Conservation (phyloP, 1,140 invertebrate genomes). For the Triops longicaudatus region DNA sequence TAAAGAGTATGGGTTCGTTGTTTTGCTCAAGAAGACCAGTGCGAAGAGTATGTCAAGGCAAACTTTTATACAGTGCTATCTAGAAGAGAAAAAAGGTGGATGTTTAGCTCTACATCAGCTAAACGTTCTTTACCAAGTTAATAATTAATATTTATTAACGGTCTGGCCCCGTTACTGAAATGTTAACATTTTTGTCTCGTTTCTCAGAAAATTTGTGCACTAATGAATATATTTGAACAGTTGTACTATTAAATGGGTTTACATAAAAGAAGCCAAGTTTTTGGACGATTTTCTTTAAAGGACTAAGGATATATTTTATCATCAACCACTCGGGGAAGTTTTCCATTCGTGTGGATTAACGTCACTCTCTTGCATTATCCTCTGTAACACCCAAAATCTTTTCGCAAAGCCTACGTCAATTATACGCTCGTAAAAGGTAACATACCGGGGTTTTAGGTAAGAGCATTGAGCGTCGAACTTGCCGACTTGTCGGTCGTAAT, state of each 20-base stretch:
- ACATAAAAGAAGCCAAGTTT: not conserved
- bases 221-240: not conserved
- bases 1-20: not conserved
- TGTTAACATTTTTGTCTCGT: not conserved
- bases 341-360: conserved; percentile 42
- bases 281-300: conserved; percentile 14
- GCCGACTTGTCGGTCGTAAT: conserved; percentile 35
- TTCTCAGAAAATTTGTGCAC: not conserved
- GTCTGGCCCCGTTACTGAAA: not conserved
- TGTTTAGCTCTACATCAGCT: not conserved
- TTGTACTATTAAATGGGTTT: conserved; percentile 1
- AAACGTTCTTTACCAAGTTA: not conserved
- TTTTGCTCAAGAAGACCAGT: conserved; percentile 8
- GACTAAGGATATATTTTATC: not conserved
- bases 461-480: conserved; percentile 39
- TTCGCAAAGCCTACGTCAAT: conserved; percentile 41
- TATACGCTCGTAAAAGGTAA: conserved; percentile 35
- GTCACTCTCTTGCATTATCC: conserved; percentile 43
- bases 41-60: not conserved
- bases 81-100: not conserved
- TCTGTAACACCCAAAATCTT: conserved; percentile 36
- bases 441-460: conserved; percentile 35
- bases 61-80: not conserved
- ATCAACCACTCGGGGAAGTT: not conserved
- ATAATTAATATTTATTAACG: conserved; percentile 10